These are phyloP conservation scores for Poeciliopsis retropinna DNA, from an alignment of 2,113 vertebrate genomes.

Conservation along the genomic window DNA sequence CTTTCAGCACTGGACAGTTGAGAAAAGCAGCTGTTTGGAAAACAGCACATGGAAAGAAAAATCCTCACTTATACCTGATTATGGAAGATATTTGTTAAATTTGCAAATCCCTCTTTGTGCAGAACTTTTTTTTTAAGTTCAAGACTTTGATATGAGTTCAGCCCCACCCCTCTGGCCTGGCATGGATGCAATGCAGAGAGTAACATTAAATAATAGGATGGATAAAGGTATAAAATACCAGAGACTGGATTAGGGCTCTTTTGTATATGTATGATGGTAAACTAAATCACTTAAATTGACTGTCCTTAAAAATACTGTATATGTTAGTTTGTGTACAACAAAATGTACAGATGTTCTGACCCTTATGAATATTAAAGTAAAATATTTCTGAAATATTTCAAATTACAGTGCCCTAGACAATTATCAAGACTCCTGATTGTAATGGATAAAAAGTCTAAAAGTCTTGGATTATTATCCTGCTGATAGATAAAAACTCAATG, in stretches of 20 bases:
- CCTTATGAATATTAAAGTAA: not conserved
- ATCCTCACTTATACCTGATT: constrained; percentile 1
- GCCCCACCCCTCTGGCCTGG: constrained; percentile 16
- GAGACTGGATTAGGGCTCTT: constrained; percentile 20
- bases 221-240: constrained; percentile 6
- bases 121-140: constrained; percentile 24
- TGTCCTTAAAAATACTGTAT: constrained; percentile 1
- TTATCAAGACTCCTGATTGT: too few relatives aligned
- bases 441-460: too few relatives aligned
- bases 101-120: not conserved
- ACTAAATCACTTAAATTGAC: constrained; percentile 29
- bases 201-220: constrained; percentile 6
- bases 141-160: constrained; percentile 32
- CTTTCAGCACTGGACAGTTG: constrained; percentile 39
- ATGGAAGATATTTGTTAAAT: constrained; percentile 9
- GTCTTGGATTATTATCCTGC: too few relatives aligned
- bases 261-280: constrained; percentile 11
- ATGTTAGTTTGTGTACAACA: not conserved
- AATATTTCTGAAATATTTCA: not conserved
- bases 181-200: not conserved
- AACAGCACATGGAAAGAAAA: constrained; percentile 16
- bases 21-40: constrained; percentile 12
- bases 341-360: not conserved
- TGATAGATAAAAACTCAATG: too few relatives aligned
- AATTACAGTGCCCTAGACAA: too few relatives aligned